Conservation (phyloP, 2,888 invertebrate species). For the Drosophila kuntzei region DNA sequence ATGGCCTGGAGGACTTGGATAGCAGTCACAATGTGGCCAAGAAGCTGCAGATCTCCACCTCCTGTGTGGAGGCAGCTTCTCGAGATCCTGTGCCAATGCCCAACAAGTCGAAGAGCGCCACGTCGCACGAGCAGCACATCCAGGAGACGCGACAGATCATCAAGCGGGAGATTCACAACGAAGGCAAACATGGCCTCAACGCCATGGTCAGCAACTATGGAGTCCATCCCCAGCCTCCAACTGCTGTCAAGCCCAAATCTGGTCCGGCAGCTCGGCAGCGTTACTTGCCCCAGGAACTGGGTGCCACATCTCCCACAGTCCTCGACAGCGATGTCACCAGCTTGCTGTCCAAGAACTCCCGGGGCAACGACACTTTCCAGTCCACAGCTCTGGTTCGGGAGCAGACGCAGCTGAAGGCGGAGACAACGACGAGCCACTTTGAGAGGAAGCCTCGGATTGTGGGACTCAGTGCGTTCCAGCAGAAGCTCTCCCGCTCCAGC, state of each 20-base stretch:
- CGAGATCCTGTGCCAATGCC: conserved; percentile 50
- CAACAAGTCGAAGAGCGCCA: conserved; percentile 67
- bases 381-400: conserved; percentile 83
- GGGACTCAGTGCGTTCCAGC: conserved; percentile 87
- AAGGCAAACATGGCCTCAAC: conserved; percentile 86
- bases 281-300: conserved; percentile 87
- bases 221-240: conserved; percentile 55
- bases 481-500: conserved; percentile 86
- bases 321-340: conserved; percentile 49
- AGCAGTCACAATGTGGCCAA: conserved; percentile 79
- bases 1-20: conserved; percentile 76
- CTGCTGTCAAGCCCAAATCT: conserved; percentile 83
- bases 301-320: conserved; percentile 55
- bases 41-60: conserved; percentile 76
- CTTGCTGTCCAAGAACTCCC: conserved; percentile 66
- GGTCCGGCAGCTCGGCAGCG: conserved; percentile 87
- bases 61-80: conserved; percentile 60
- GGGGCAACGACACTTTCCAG: conserved; percentile 80
- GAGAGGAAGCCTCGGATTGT: conserved; percentile 86
- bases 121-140: conserved; percentile 76
- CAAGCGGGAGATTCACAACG: conserved; percentile 86
- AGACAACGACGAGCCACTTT: conserved; percentile 69
- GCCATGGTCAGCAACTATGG: conserved; percentile 79
- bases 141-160: conserved; percentile 84
- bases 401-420: conserved; percentile 58